These are phyloP conservation scores for Ceraclea dissimilis DNA, from an alignment of 2,888 invertebrate genomes.

Conservation along the genomic window DNA sequence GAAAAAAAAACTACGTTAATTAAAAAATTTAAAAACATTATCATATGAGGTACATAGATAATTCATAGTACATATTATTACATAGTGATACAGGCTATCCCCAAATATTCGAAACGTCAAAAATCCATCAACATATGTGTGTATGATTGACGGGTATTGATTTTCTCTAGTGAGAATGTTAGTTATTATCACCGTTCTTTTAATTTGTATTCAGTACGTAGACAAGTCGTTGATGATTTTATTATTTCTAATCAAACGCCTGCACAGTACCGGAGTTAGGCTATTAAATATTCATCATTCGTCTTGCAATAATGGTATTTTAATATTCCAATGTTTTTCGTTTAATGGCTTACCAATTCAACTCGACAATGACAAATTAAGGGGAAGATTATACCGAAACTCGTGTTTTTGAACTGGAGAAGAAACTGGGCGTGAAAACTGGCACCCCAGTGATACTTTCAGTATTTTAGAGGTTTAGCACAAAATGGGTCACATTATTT, in stretches of 20 bases:
- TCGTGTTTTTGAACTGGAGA: too few relatives aligned
- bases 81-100: not conserved
- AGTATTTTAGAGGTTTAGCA: too few relatives aligned
- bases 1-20: not conserved
- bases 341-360: not conserved
- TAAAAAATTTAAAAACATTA: not conserved
- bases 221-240: constrained; percentile 18
- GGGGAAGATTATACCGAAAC: too few relatives aligned
- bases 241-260: constrained; percentile 15
- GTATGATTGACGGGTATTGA: constrained; percentile 24
- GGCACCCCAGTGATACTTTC: too few relatives aligned
- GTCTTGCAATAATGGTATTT: not conserved
- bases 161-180: constrained; percentile 20
- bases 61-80: not conserved
- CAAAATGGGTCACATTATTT: too few relatives aligned
- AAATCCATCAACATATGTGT: constrained; percentile 18
- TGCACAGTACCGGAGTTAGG: constrained; percentile 2
- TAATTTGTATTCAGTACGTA: constrained; percentile 24
- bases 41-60: not conserved
- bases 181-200: constrained; percentile 20
- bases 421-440: too few relatives aligned
- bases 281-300: not conserved
- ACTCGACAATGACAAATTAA: too few relatives aligned
- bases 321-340: not conserved
- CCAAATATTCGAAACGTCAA: constrained; percentile 19